phyloP scores from a whole-genome alignment of 2,888 invertebrate genomes.

The Clunio marinus region DNA sequence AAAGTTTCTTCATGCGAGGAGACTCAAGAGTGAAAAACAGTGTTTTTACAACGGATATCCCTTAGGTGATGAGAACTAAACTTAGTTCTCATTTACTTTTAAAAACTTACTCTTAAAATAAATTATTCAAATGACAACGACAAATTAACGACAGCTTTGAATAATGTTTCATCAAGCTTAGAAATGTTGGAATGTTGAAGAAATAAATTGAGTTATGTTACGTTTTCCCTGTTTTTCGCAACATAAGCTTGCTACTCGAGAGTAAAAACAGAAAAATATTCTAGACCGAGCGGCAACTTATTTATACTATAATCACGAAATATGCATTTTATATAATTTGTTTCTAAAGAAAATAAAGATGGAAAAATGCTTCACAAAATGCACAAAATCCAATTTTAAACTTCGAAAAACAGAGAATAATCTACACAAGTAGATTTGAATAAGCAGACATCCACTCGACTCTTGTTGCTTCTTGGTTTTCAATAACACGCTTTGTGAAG shows the following conservation, averaged over 20 bases:
- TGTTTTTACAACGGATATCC: not conserved
- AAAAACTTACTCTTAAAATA: conserved; percentile 12
- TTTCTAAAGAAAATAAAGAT: not conserved
- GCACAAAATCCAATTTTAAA: conserved; percentile 10
- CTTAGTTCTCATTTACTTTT: too few relatives aligned
- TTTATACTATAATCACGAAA: too few relatives aligned
- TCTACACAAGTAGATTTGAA: too few relatives aligned
- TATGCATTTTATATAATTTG: too few relatives aligned
- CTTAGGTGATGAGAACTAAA: not conserved
- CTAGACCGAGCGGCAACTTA: too few relatives aligned
- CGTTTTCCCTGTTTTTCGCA: too few relatives aligned
- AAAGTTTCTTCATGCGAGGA: not conserved
- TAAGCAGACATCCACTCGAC: too few relatives aligned
- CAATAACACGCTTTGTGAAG: too few relatives aligned
- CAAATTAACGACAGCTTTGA: conserved; percentile 15
- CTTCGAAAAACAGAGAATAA: too few relatives aligned
- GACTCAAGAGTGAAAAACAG: not conserved
- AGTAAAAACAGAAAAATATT: too few relatives aligned
- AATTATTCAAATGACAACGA: conserved; percentile 36
- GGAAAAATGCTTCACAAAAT: not conserved
- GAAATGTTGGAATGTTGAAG: not conserved
- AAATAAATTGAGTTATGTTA: not conserved
- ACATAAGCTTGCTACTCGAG: too few relatives aligned
- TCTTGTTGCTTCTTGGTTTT: too few relatives aligned
- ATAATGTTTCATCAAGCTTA: not conserved